These are phyloP conservation scores for Leucoraja erinaceus DNA, from an alignment of 2,113 vertebrate species.

Conservation along the genomic window DNA sequence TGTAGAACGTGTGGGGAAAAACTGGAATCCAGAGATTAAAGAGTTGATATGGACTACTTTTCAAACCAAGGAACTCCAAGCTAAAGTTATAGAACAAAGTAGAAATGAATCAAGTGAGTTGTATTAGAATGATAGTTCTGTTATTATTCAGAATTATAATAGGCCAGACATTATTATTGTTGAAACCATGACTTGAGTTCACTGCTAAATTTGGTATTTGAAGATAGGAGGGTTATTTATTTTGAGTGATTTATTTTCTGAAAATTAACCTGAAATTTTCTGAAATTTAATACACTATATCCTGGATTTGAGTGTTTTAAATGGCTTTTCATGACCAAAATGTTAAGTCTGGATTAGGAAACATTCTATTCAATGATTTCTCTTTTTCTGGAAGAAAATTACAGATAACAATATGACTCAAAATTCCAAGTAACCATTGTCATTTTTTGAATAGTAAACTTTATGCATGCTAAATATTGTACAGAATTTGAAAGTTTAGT, in stretches of 20 bases:
- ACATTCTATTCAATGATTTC: neutral
- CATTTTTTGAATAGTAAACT: neutral
- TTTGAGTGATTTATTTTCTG: neutral
- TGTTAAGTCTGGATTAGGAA: neutral
- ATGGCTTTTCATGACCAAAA: neutral
- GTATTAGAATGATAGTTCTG: neutral
- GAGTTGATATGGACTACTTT: neutral
- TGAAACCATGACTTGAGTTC: neutral
- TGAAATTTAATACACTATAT: neutral
- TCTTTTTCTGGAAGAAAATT: neutral
- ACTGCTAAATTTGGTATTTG: neutral
- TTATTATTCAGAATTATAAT: neutral
- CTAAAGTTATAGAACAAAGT: slow-evolving; percentile 31
- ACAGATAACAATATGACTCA: neutral
- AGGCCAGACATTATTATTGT: neutral
- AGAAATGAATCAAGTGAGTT: slow-evolving; percentile 29
- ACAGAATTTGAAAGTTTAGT: neutral
- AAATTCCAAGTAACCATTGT: neutral
- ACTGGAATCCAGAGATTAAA: slow-evolving; percentile 6
- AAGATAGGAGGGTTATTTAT: neutral
- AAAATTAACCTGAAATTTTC: too few species aligned
- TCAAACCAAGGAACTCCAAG: slow-evolving; percentile 19
- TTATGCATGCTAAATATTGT: neutral
- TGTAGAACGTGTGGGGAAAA: neutral
- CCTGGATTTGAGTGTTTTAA: neutral